Evolutionary conservation across 2,797 vertebrate species (phyloP).

Genomic region (Scarus forsteni): DNA sequence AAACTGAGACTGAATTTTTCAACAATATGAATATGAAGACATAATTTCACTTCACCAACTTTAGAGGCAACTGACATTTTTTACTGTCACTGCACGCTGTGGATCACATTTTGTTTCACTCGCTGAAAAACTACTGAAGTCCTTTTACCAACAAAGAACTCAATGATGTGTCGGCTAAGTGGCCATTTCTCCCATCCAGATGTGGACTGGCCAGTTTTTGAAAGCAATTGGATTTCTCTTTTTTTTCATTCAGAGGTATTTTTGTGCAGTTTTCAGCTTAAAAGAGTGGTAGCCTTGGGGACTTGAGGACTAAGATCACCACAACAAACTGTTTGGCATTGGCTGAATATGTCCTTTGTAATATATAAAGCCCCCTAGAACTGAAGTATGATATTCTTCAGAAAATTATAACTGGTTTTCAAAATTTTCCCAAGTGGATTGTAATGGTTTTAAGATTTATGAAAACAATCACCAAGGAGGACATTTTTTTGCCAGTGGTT

Average conservation of each 20-base stretch:
- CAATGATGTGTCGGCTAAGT: conserved; percentile 24
- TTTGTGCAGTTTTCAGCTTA: background rate
- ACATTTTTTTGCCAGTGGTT: too few species aligned
- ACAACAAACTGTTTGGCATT: background rate
- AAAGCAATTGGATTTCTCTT: background rate
- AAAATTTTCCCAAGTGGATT: too few species aligned
- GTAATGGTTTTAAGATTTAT: too few species aligned
- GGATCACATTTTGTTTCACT: conserved; percentile 30
- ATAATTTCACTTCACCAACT: too few species aligned
- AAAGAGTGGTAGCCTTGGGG: background rate
- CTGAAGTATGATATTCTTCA: too few species aligned
- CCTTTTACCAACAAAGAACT: conserved; percentile 40
- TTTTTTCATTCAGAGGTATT: background rate
- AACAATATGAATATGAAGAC: too few species aligned
- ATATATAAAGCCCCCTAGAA: background rate
- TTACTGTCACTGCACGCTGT: conserved; percentile 14
- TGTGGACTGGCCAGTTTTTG: conserved; percentile 21
- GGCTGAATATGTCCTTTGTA: background rate
- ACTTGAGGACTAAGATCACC: background rate
- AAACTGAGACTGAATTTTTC: too few species aligned
- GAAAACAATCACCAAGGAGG: too few species aligned
- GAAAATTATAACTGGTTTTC: too few species aligned
- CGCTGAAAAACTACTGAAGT: conserved; percentile 13
- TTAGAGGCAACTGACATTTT: too few species aligned
- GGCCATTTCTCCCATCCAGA: conserved; percentile 23